Evolutionary conservation across 2,113 vertebrate species (phyloP).

Genomic region (Spilogale gracilis): DNA sequence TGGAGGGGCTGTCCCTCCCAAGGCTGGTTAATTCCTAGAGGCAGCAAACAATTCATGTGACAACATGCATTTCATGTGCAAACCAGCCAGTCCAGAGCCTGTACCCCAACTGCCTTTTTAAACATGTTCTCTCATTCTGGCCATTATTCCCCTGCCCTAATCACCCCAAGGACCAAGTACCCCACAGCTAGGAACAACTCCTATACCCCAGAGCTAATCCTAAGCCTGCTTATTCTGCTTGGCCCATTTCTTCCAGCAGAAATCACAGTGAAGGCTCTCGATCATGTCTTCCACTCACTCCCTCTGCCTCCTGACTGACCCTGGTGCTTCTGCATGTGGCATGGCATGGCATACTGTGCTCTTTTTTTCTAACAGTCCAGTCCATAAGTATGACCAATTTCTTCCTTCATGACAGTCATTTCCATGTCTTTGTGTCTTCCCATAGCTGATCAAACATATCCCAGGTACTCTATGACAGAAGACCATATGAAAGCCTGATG

Average conservation of each 20-base stretch:
- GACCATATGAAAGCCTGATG: neutral
- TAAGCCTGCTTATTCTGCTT: neutral
- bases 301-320: neutral
- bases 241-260: neutral
- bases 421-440: neutral
- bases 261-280: neutral
- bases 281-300: neutral
- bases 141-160: neutral
- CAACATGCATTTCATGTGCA: neutral
- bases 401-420: neutral
- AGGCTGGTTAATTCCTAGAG: neutral
- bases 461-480: neutral
- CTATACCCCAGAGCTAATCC: neutral
- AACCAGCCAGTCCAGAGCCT: neutral
- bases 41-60: neutral
- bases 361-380: neutral
- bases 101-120: neutral
- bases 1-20: neutral
- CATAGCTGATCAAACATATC: neutral
- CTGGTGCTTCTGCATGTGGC: neutral
- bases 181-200: neutral
- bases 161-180: neutral
- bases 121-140: neutral
- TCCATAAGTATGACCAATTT: neutral
- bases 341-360: no score